Base-by-base conservation (phyloP, 1,140 invertebrate genomes). In the Orchesella cincta region DNA sequence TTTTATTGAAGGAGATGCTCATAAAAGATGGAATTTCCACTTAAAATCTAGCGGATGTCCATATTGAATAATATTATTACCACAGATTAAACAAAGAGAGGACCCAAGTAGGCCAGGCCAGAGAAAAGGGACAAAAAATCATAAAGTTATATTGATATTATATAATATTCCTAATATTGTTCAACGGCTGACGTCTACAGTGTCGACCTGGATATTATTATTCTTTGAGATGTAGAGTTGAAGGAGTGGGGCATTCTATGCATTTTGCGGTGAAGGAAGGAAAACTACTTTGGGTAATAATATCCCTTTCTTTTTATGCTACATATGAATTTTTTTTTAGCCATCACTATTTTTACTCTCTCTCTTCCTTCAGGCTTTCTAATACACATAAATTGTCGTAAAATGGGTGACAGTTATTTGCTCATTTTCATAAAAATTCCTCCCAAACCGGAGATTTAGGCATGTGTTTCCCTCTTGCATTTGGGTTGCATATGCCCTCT, bases 351-450 rank as follows among this genome's bases (percentile, higher is more conserved):
- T 46, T 46, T 57, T 57, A 23, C 54, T 23, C 5, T n/a, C 54
- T n/a, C 54, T n/a, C 39, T 46, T 23, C 26, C 26, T 57, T 26
- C 23, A 31, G 29, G 26, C 12, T 14, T 8, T 67, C 8, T 67
- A 33, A 29, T 67, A 67, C 31, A 33, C 62, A 67, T 67, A 67
- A 67, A 67, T 67, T 67, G 62, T 67, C 62, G 31, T 67, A 67
- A 67, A 67, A 67, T 33, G 26, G 62, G 62, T 67, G 62, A 67
- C 62, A 67, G 62, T 67, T 67, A 67, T 67, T 67, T 67, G 8
- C 31, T 67, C 62, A 67, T 67, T 67, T 67, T 67, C 62, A 67
- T 67, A 67, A 67, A 67, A 67, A 67, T 67, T 67, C 62, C 62
- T 67, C 62, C 62, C 62, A 18, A 26, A 57, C 52, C 23, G 52